Evolutionary conservation across 1,140 invertebrate species (phyloP).

Genomic region (Asobara japonica): DNA sequence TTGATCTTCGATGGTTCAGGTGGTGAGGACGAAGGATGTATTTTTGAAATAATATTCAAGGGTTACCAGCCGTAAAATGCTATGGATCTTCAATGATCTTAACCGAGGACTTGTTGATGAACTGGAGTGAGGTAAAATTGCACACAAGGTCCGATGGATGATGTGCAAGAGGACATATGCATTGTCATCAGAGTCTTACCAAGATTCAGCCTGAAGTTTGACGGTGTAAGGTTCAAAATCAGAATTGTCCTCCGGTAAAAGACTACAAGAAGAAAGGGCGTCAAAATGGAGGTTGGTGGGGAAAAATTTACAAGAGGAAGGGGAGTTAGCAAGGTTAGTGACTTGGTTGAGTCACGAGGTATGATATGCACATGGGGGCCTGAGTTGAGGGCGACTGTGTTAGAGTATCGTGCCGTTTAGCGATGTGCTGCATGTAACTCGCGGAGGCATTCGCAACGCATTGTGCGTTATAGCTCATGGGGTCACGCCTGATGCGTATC

Average conservation of each 20-base stretch:
- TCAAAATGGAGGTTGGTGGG: slow-evolving; percentile 33
- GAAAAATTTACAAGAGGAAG: neutral
- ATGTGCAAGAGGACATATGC: no score
- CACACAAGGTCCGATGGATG: no score
- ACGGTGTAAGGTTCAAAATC: neutral
- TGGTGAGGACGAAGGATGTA: no score
- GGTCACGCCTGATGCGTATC: slow-evolving; percentile 51
- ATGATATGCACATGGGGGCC: slow-evolving; percentile 15
- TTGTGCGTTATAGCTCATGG: slow-evolving; percentile 42
- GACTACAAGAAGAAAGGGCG: slow-evolving; percentile 32
- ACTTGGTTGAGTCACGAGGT: slow-evolving; percentile 55
- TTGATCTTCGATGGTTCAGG: no score
- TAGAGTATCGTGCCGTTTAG: slow-evolving; percentile 32
- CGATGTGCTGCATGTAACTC: neutral
- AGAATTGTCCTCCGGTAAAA: neutral
- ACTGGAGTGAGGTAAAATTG: no score
- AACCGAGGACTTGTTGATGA: no score
- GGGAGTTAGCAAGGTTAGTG: slow-evolving; percentile 50
- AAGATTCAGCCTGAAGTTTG: no score
- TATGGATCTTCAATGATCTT: no score
- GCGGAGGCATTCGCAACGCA: slow-evolving; percentile 39
- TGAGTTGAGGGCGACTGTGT: slow-evolving; percentile 36
- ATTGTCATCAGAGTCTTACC: no score
- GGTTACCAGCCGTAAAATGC: no score
- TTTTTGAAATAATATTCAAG: no score